Evolutionary conservation across 2,113 vertebrate genomes (phyloP).

Genomic region (Aleadryas rufinucha): DNA sequence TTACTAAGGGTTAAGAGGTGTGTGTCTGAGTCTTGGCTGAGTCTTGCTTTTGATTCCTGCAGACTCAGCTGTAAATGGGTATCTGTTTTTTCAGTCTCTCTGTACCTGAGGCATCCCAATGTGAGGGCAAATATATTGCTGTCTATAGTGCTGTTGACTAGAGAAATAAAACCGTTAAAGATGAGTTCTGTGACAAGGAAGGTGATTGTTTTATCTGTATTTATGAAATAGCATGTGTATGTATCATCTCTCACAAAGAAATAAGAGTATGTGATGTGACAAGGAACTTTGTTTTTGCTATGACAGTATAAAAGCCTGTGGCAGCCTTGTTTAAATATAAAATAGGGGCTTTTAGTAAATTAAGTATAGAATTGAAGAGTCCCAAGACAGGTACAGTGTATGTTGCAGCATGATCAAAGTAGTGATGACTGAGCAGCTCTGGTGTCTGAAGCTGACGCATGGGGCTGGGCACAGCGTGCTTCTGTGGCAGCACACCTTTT

Average conservation of each 20-base stretch:
- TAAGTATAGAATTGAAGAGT: neutral
- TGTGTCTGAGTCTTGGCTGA: neutral
- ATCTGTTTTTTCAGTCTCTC: neutral
- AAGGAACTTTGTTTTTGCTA: neutral
- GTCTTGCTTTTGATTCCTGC: neutral
- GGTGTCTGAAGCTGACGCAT: neutral
- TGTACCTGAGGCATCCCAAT: neutral
- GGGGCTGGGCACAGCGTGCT: neutral
- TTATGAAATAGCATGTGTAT: neutral
- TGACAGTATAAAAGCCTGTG: neutral
- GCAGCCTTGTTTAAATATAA: neutral
- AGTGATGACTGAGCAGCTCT: neutral
- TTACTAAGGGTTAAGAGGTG: neutral
- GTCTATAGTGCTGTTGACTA: neutral
- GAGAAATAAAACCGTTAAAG: neutral
- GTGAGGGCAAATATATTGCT: neutral
- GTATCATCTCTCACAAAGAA: neutral
- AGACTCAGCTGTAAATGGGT: neutral
- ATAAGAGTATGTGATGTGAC: neutral
- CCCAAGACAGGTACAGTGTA: neutral
- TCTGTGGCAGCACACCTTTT: neutral
- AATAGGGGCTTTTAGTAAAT: neutral
- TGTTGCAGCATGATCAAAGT: neutral
- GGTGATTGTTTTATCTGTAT: neutral
- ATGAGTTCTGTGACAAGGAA: neutral